Base-by-base conservation (phyloP, 92 coral and sea anemone genomes). In the Nematostella vectensis region DNA sequence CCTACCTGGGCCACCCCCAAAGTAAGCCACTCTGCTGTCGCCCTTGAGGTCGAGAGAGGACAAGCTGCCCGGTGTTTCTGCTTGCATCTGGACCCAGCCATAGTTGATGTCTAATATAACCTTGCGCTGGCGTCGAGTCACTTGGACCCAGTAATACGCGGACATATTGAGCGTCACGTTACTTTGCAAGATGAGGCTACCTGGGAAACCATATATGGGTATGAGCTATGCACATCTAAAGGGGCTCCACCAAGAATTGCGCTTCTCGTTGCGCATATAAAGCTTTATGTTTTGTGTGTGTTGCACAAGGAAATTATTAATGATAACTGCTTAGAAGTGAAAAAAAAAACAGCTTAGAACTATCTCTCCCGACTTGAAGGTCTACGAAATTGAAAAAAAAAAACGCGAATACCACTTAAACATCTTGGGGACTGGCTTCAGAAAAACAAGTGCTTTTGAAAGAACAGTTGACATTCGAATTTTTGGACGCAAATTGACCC, bases 1-100 rank as follows among this genome's bases (percentile, higher is more conserved):
- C 29, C 25, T 58, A 45, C 64, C 52, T 39, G 85, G 85, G 0
- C 79, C 85, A 1, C 85, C 85, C 1, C 79, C 85, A 28, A 71
- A 64, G 61, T 78, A 71, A 4, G 76, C 70, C 0, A 71, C 51
- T 25, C 76, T 47, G 11, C 70, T 57, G 1, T 57, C 20, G 51
- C 66, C 76, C 50, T 53, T 66, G 1, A 78, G 85, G 45, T 78
- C 76, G 10, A 78, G 78, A 8, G 57, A 64, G 20, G 6, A 19
- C 31, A 42, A 49, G 1, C n/a, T 25, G 3, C 47, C 66, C 25
- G 60, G 61, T 16, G 70, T 60, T 23, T 22, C 12, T 25, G 25
- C 61, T 24, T 13, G 37, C 50, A 25, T 33, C 3, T 53, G 59
- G 23, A 45, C 30, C 55, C 48, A 33, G 0, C 65, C 85, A 29